Base-by-base conservation (phyloP, 2,113 vertebrate species). In the Cercopithecus mona region DNA sequence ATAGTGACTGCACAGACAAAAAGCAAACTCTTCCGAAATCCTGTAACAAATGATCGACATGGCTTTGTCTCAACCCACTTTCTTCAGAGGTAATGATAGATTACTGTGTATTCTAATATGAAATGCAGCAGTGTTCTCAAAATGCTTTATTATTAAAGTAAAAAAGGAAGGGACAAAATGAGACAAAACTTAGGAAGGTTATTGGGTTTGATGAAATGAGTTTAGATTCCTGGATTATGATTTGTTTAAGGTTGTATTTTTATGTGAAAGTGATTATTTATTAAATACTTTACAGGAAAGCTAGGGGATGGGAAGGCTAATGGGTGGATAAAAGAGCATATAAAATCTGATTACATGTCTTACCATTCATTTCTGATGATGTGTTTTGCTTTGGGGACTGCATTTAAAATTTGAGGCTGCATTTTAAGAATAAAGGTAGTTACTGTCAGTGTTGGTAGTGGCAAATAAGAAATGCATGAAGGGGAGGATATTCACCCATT, bases 41-140 rank as follows among this genome's bases (percentile, higher is more conserved):
- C 99, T 38, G 99, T 98, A 64, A 99, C 99, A 92, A 99, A 99
- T 73, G 99, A 99, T 50, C 99, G 99, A 0, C 99, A 99, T 80
- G 99, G 99, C 80, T 99, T 99, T 98, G 98, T 99, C 43, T 99
- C 99, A 30, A 99, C 99, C 48, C 99, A 99, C 97, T 99, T 99
- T 88, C 99, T 99, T 92, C 99, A 99, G 97, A 99, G 99, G 99
- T 99, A 95, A 97, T 95, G 96, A 50, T 25, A 50, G n/a, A 30
- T 76, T 64, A 16, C n/a, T 32, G 3, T 68, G 43, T 48, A 14
- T 90, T 79, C 9, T 48, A 43, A 52, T 30, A 8, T 45, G 45
- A 73, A 93, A 23, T 66, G 45, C 10, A 76, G 6, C 22, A 35
- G 13, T 23, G 2, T 83, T 57, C 35, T 57, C 40, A 84, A 32